A percentile compares a stretch with the other conserved stretches of the same genome.
These are phyloP conservation scores for Dissostichus mawsoni DNA, from an alignment of 2,113 vertebrate species.

Conservation along the genomic window DNA sequence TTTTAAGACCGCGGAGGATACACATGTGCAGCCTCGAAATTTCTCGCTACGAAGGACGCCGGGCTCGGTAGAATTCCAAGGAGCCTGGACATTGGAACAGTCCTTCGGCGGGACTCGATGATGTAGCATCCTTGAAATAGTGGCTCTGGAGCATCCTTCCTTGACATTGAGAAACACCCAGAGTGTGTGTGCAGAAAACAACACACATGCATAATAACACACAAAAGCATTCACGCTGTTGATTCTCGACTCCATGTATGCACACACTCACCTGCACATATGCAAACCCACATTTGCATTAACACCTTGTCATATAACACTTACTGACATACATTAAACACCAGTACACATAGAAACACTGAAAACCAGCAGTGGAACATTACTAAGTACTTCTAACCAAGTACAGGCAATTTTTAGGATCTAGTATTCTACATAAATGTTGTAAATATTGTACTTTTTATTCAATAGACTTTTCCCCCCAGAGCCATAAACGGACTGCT, in stretches of 20 bases:
- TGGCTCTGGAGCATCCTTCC: no score
- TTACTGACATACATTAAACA: background rate
- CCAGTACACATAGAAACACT: background rate
- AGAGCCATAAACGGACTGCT: no score
- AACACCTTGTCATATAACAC: background rate
- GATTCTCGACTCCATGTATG: background rate
- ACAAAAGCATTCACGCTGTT: background rate
- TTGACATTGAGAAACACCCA: no score
- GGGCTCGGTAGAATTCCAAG: no score
- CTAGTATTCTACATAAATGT: no score
- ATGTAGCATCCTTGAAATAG: no score
- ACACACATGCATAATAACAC: background rate
- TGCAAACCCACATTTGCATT: slow-evolving; percentile 5
- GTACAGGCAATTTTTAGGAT: no score
- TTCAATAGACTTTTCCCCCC: background rate
- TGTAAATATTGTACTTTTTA: background rate
- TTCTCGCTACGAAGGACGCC: no score
- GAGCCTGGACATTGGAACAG: no score
- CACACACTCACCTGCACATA: slow-evolving; percentile 26
- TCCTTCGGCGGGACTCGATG: no score
- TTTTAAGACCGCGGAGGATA: no score
- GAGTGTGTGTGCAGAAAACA: background rate
- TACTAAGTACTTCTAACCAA: background rate
- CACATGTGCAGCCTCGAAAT: no score
- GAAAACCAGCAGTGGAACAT: background rate